These are phyloP conservation scores for Brassicogethes aeneus DNA, from an alignment of 2,888 invertebrate species.

Conservation along the genomic window DNA sequence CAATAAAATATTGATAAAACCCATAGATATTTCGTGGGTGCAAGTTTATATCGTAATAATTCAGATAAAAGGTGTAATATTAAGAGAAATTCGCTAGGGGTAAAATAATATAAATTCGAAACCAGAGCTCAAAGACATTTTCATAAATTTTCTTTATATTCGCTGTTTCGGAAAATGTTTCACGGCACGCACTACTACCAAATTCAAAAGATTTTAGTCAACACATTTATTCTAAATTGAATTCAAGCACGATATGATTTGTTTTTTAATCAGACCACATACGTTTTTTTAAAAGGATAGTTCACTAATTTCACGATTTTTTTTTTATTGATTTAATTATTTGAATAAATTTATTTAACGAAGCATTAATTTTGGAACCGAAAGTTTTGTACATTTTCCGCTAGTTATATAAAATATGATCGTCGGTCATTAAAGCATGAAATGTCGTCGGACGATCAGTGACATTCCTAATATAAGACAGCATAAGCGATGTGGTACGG, in stretches of 20 bases:
- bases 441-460: too few species aligned
- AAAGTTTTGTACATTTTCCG: too few species aligned
- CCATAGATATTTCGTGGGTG: neutral
- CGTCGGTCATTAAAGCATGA: too few species aligned
- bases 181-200: conserved; percentile 19
- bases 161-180: conserved; percentile 20
- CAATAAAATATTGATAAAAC: neutral
- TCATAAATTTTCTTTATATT: conserved; percentile 21
- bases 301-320: neutral
- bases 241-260: neutral
- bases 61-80: neutral
- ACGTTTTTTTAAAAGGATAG: neutral
- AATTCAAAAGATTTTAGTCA: neutral
- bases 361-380: too few species aligned
- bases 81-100: neutral
- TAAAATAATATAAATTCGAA: conserved; percentile 11
- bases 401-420: too few species aligned
- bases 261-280: too few species aligned
- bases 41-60: neutral
- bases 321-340: too few species aligned
- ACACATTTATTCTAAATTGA: neutral
- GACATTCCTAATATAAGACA: too few species aligned
- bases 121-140: conserved; percentile 11
- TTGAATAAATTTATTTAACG: too few species aligned
- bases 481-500: neutral